Evolutionary conservation across 2,113 vertebrate species (phyloP).

Genomic region (Tinamus guttatus): DNA sequence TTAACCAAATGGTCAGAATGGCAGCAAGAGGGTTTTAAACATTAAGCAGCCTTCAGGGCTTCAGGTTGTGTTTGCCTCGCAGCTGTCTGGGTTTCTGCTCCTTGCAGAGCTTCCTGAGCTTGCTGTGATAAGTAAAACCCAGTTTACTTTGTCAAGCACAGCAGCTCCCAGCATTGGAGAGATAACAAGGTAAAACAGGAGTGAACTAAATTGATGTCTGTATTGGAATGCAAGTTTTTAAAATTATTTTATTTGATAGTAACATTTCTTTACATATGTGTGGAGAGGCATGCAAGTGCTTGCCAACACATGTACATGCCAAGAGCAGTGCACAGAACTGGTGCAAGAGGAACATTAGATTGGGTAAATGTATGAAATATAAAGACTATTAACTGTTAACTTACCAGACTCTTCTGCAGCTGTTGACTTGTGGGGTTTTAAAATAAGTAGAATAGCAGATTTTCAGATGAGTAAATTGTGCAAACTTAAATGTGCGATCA

Average conservation of each 20-base stretch:
- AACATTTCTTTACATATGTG: background rate
- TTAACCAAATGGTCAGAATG: constrained; percentile 23
- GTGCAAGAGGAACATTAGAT: background rate
- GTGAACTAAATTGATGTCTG: constrained; percentile 24
- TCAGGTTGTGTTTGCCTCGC: constrained; percentile 41
- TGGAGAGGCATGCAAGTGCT: accelerated
- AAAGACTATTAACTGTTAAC: background rate
- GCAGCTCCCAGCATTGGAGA: constrained; percentile 80
- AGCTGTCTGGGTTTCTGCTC: constrained; percentile 75
- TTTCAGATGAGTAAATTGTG: constrained; percentile 43
- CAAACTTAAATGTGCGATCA: constrained; percentile 54
- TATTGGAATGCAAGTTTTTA: background rate
- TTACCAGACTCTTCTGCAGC: background rate
- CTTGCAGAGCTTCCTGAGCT: constrained; percentile 81
- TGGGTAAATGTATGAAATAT: background rate
- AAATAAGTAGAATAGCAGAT: constrained; percentile 35
- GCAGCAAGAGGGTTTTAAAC: constrained; percentile 6
- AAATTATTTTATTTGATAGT: constrained; percentile 35
- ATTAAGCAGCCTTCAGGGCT: constrained; percentile 44
- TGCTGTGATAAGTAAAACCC: constrained; percentile 86
- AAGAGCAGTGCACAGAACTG: background rate
- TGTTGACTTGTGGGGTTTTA: constrained; percentile 3
- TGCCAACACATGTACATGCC: background rate
- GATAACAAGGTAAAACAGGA: constrained; percentile 73
- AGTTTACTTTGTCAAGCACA: constrained; percentile 86